These are phyloP conservation scores for Rhabdomys pumilio DNA, from an alignment of 2,797 vertebrate species.

Conservation along the genomic window DNA sequence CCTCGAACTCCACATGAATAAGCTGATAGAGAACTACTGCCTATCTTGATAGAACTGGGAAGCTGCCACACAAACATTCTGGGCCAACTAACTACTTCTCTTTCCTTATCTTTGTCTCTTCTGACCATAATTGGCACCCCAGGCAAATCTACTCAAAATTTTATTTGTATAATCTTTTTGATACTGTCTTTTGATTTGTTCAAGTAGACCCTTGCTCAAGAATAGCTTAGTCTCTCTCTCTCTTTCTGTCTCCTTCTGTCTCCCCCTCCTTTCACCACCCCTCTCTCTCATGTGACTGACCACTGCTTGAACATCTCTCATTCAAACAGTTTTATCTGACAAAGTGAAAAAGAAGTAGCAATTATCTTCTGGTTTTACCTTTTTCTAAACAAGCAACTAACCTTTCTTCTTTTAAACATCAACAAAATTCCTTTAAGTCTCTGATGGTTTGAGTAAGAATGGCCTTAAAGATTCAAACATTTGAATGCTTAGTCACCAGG, in stretches of 20 bases:
- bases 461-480: background rate
- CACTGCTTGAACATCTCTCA: background rate
- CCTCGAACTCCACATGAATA: background rate
- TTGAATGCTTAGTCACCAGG: background rate
- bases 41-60: background rate
- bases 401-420: background rate
- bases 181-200: background rate
- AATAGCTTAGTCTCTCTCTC: background rate
- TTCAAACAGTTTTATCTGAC: background rate
- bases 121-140: background rate
- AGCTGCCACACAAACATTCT: background rate
- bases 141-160: conserved; percentile 9
- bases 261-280: background rate
- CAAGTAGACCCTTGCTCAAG: background rate
- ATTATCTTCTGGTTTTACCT: background rate
- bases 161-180: background rate
- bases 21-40: background rate
- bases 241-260: background rate
- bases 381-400: conserved; percentile 2
- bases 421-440: background rate
- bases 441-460: background rate
- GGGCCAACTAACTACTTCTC: background rate
- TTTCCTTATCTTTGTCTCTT: background rate
- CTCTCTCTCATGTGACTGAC: background rate
- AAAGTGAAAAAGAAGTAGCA: background rate